Evolutionary conservation across 1,140 invertebrate genomes (phyloP), one percentile per base, ranked within the genome.

Genomic region (Halyomorpha halys): DNA sequence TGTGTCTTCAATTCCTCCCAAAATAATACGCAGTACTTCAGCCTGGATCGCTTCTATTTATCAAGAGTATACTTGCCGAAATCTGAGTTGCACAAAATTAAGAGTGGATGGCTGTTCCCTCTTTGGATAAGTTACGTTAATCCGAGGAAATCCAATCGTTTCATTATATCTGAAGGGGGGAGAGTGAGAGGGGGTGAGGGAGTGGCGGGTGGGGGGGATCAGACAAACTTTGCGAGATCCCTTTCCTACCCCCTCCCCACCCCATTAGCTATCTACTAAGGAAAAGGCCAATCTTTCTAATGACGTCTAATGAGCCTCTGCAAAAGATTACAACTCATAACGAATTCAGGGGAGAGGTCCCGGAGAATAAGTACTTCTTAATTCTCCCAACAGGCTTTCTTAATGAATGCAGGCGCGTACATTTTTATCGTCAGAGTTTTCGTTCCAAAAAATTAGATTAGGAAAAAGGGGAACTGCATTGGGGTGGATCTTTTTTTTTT

Each of bases 261-360:
- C 53, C 53, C 53, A 56, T 56, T 56, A 56, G 53, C 53, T 56
- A 56, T 56, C 53, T 56, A 21, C 53, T 56, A 25, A 56, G 53
- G 53, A 56, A 56, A 56, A 56, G 53, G 23, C 62, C 49, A 59
- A 64, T 64, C 63, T 56, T 64, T 59, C 63, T 64, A 64, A 64
- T 64, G 63, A 64, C 51, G 54, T 44, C 63, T 64, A 64, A 64
- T 64, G 49, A 64, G 53, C 63, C 54, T 14, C 63, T 44, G 53
- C 53, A 59, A 64, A 64, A 64, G 63, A 64, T 64, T 64, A 64
- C 63, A 64, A 64, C 63, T 64, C 63, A 64, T 64, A 64, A 64
- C 21, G 47, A 64, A 64, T 64, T 64, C 63, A 64, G 18, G 63
- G 34, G 53, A 64, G 63, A 44, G 14, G 53, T 45, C 54, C 30